Evolutionary conservation across 2,888 invertebrate genomes (phyloP).

Genomic region (Cantharis flavilabris): DNA sequence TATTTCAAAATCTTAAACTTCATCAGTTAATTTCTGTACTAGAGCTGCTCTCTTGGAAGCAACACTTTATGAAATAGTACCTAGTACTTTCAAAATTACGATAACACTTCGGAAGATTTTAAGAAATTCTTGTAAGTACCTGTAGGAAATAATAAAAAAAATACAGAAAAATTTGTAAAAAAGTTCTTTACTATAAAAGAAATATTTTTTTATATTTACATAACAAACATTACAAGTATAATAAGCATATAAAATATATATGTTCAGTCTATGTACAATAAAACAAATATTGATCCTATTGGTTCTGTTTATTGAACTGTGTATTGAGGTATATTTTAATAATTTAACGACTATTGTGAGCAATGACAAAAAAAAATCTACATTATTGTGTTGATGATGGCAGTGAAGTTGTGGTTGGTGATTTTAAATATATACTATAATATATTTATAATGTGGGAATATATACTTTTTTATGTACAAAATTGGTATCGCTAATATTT

Average conservation of each 20-base stretch:
- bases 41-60: no score
- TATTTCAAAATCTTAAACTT: no score
- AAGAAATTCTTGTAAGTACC: no score
- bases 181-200: constrained; percentile 32
- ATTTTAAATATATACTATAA: constrained; percentile 1
- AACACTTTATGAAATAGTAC: no score
- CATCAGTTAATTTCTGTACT: no score
- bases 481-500: constrained; percentile 24
- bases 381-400: constrained; percentile 28
- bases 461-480: constrained; percentile 11
- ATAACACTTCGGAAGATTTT: no score
- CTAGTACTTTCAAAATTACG: no score
- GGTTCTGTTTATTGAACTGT: constrained; percentile 32
- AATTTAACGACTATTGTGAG: constrained; percentile 34
- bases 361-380: constrained; percentile 26
- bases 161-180: background rate
- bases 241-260: constrained; percentile 34
- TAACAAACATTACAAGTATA: constrained; percentile 33
- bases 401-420: constrained; percentile 33
- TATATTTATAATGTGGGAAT: background rate
- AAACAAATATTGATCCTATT: constrained; percentile 24
- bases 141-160: no score
- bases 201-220: constrained; percentile 33
- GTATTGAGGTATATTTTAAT: constrained; percentile 39
- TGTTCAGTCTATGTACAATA: constrained; percentile 35